A percentile compares a stretch with the other conserved stretches of the same genome.
Conservation (phyloP, 2,113 vertebrate species). For the Mirounga angustirostris region DNA sequence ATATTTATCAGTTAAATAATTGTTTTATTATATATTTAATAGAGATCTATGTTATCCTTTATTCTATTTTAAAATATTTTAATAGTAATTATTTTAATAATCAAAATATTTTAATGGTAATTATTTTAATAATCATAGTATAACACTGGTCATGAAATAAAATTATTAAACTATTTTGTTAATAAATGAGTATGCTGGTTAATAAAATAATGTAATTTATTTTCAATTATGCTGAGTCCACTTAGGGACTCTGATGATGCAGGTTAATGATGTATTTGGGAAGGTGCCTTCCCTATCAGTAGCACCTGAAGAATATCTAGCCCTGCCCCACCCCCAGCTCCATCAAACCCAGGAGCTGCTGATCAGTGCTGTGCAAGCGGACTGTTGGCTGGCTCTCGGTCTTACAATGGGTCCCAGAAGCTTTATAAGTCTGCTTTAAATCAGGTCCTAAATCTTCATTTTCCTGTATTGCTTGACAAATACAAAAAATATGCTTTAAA, state of each 20-base stretch:
- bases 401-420: background rate
- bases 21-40: background rate
- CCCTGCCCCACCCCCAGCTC: rapidly evolving
- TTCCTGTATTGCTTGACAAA: background rate
- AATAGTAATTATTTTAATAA: background rate
- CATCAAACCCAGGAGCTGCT: rapidly evolving
- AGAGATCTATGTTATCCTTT: background rate
- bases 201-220: background rate
- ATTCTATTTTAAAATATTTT: background rate
- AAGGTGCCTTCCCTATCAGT: background rate
- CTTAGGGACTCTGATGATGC: background rate
- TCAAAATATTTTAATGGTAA: background rate
- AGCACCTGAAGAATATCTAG: rapidly evolving
- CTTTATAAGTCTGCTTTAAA: background rate
- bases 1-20: background rate
- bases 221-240: background rate
- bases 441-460: conserved; percentile 31
- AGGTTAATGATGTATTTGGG: too few relatives aligned
- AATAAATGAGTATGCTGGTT: background rate
- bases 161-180: background rate
- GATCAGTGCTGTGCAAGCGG: rapidly evolving
- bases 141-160: background rate
- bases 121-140: background rate
- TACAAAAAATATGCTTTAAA: background rate
- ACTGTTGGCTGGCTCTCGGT: rapidly evolving